Conservation (phyloP, 1,140 invertebrate species). For the Zaprionus capensis region DNA sequence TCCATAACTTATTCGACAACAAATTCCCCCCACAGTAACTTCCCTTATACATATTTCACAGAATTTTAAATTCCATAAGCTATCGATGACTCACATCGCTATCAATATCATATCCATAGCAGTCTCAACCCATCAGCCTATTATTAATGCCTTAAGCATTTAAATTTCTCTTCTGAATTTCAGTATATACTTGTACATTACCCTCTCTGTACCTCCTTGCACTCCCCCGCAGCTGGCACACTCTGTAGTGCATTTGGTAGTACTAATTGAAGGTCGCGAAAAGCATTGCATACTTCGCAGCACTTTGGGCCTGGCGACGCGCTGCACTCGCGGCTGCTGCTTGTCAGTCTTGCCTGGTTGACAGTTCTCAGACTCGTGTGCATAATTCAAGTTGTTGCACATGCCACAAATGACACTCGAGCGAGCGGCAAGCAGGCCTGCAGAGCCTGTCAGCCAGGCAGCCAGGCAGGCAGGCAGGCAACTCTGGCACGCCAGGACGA, state of each 20-base stretch:
- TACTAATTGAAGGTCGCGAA: constrained; percentile 60
- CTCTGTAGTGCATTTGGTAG: constrained; percentile 19
- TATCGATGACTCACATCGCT: neutral
- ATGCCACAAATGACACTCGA: constrained; percentile 75
- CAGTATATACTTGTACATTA: neutral
- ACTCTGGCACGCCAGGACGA: constrained; percentile 7
- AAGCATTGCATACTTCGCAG: constrained; percentile 36
- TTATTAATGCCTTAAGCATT: neutral
- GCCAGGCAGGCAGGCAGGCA: constrained; percentile 5
- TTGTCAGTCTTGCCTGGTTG: neutral
- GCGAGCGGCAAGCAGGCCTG: constrained; percentile 10
- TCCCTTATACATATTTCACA: too few relatives aligned
- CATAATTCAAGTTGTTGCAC: constrained; percentile 83
- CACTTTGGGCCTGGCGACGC: constrained; percentile 16
- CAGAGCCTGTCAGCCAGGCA: constrained; percentile 21
- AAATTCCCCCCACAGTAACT: too few relatives aligned
- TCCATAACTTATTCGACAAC: too few relatives aligned
- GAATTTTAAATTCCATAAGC: too few relatives aligned
- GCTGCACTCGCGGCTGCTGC: neutral
- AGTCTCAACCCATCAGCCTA: neutral
- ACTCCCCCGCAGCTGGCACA: neutral
- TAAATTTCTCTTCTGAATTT: neutral
- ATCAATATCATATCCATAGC: neutral
- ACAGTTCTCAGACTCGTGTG: constrained; percentile 55
- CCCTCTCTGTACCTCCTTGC: neutral